These are phyloP conservation scores for Mechanitis mazaeus DNA, from an alignment of 2,888 invertebrate genomes.

Conservation along the genomic window DNA sequence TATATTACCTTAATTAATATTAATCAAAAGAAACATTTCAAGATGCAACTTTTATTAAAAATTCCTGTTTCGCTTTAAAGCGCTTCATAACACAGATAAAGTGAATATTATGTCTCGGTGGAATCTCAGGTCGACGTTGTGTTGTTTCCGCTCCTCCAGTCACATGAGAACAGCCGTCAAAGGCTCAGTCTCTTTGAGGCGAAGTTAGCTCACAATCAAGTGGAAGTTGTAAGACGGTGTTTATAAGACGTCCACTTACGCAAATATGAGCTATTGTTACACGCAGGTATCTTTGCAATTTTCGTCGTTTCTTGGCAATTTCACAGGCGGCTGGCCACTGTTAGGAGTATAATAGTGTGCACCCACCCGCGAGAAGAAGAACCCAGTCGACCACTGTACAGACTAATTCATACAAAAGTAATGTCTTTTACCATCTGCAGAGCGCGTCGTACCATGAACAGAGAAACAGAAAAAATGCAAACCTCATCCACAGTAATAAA, in stretches of 20 bases:
- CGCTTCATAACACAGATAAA: background rate
- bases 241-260: slow-evolving; percentile 33
- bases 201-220: slow-evolving; percentile 27
- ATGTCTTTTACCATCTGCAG: slow-evolving; percentile 10
- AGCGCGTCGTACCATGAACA: slow-evolving; percentile 11
- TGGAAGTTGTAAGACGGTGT: slow-evolving; percentile 22
- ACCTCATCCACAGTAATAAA: background rate
- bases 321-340: slow-evolving; percentile 43
- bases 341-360: slow-evolving; percentile 36
- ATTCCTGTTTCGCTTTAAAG: background rate
- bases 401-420: slow-evolving; percentile 42
- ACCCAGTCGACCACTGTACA: slow-evolving; percentile 31
- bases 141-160: slow-evolving; percentile 18
- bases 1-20: background rate
- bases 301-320: slow-evolving; percentile 49
- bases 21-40: background rate
- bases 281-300: slow-evolving; percentile 37
- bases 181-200: slow-evolving; percentile 23
- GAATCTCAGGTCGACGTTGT: slow-evolving; percentile 16
- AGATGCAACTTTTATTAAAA: background rate
- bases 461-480: background rate
- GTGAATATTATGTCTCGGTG: slow-evolving; percentile 4
- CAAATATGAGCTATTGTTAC: slow-evolving; percentile 37
- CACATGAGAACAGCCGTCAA: slow-evolving; percentile 18
- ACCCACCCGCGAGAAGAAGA: slow-evolving; percentile 30